Evolutionary conservation across 2,888 invertebrate species (phyloP), one percentile per base, ranked within the genome.

Genomic region (Erebia epiphron): DNA sequence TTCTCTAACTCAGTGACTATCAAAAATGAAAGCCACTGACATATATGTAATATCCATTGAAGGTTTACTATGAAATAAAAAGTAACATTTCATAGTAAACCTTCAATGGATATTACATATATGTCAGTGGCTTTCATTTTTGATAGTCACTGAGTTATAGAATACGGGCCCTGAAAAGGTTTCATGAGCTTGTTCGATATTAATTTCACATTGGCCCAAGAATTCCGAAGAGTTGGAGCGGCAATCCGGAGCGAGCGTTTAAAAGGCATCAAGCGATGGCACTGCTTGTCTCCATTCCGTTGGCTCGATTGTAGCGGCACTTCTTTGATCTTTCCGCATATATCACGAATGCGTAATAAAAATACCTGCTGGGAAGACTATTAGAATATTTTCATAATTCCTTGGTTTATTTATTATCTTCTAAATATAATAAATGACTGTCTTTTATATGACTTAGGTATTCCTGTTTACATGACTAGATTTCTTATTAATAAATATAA

Each of bases 391-490:
- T 50, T n/a, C n/a, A 50, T n/a, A 50, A n/a, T 50, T 50, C 14
- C n/a, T n/a, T 50, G 50, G 50, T 8, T n/a, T n/a, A n/a, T 50
- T 49, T n/a, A 50, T n/a, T 11, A 13, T 1, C n/a, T 13, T 26
- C 11, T 57, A 11, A 57, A 18, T 16, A 21, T 35, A 43, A 61
- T 43, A 43, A 43, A 43, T 35, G 21, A 26, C 21, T 26, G 35
- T 35, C 35, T 35, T 35, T 56, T 58, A 11, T 4, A 21, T 41
- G 10, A 60, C 8, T 8, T 61, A 46, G n/a, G n/a, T 61, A 46
- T 61, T 18, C 60, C 60, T 46, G 14, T 21, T 62, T 49, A 49
- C 41, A n/a, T 61, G 1, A 14, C 13, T 61, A 61, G 43, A 61
- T 21, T 21, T 1, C 16, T 62, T 49, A 21, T 18, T 49, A 16